Base-by-base conservation (phyloP, 2,888 invertebrate species). In the Acanthococcus lagerstroemiae region DNA sequence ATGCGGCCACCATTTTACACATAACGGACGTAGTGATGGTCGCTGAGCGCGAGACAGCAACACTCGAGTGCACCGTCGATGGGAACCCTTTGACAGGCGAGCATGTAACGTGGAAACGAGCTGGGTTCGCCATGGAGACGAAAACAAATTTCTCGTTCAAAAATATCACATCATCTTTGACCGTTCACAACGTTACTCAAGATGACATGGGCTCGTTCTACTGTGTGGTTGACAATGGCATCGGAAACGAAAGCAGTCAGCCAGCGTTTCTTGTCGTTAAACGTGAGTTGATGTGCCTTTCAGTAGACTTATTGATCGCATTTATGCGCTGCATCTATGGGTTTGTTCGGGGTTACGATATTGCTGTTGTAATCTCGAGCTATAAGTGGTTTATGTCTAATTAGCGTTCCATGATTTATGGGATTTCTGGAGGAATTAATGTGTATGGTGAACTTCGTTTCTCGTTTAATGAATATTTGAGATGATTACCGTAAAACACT, bases 191-290 rank as follows among this genome's bases (percentile, higher is more conserved):
- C 71, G 86, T 91, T 0, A 85, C 84, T 45, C 83, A 89, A 71
- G 86, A 87, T 55, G 95, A 96, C 75, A 88, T 93, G 0, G 95
- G 95, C 71, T 83, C 83, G 71, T 96, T 89, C 76, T 83, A 84
- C 57, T 96, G 96, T 76, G 82, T 86, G 45, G 93, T 89, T 17
- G 86, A 90, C 77, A 96, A 96, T 75, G 89, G 90, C n/a, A 87
- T 95, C 58, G 93, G 92, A 4, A 83, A 84, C 70, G 87, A 87
- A 72, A 82, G 83, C 4, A 81, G 81, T 45, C 83, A 84, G 69
- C 84, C 88, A 68, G 86, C 90, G 12, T 84, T 88, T 78, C 78
- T 94, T 70, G 84, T 95, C 65, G 94, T 95, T 1, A 93, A 92
- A 80, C 95, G 95, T 84, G 84, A 83, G 87, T 81, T 61, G n/a